phyloP scores from a whole-genome alignment of 2,888 invertebrate genomes.

The Eurytoma californica region DNA sequence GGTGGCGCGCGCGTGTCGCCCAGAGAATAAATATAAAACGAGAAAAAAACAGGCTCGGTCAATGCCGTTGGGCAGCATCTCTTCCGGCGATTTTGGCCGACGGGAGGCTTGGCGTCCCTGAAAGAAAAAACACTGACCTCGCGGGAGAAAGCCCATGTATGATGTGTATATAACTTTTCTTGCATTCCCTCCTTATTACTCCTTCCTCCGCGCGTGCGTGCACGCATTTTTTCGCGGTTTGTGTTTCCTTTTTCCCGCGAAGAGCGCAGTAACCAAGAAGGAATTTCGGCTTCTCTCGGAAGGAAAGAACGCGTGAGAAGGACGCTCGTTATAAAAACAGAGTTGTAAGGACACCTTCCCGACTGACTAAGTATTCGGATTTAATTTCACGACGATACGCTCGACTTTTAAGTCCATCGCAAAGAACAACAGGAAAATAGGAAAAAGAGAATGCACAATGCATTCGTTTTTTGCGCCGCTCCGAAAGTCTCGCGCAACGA shows the following conservation, averaged over 20 bases:
- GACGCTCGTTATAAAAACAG: no score
- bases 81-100: background rate
- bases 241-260: background rate
- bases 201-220: background rate
- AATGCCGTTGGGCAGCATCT: background rate
- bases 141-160: background rate
- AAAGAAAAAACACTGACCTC: background rate
- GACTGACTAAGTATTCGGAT: no score
- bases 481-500: conserved; percentile 2
- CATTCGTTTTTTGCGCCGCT: background rate
- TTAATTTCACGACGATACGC: no score
- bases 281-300: no score
- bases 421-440: conserved; percentile 39
- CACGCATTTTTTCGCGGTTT: background rate
- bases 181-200: background rate
- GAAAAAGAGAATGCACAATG: background rate
- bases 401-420: no score
- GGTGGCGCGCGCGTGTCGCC: background rate
- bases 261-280: no score
- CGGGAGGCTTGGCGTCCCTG: background rate
- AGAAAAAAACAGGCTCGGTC: conserved; percentile 14
- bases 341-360: no score
- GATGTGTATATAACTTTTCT: background rate
- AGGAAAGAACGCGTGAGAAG: no score
- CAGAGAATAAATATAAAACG: background rate